A percentile compares a stretch with the other conserved stretches of the same genome.
Conservation (phyloP, 2,797 vertebrate species). For the Leucoraja ocellata region DNA sequence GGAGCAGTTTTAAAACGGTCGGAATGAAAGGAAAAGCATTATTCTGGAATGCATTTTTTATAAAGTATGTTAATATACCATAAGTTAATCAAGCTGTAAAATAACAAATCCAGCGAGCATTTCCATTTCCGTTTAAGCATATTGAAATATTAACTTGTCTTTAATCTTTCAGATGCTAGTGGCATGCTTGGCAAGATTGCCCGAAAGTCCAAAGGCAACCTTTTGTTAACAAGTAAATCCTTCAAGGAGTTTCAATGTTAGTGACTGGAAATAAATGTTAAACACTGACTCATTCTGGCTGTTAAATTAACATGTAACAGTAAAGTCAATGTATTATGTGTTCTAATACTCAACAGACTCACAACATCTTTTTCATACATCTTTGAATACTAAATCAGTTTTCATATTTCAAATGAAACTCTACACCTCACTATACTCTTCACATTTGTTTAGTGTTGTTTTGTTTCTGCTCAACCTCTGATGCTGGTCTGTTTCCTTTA, state of each 20-base stretch:
- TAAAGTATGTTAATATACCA: neutral
- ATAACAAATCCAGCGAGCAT: neutral
- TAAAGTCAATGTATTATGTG: neutral
- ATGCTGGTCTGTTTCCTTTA: conserved; percentile 2
- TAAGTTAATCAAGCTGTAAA: neutral
- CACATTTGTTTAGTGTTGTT: neutral
- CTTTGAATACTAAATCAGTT: conserved; percentile 2
- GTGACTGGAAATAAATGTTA: no score
- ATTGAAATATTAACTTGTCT: neutral
- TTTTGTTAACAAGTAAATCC: neutral
- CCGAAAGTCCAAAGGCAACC: neutral
- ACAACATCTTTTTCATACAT: neutral
- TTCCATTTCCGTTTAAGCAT: neutral
- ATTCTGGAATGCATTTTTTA: neutral
- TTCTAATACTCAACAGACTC: neutral
- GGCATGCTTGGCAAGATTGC: neutral
- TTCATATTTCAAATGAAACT: neutral
- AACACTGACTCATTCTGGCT: no score
- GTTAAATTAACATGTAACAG: neutral
- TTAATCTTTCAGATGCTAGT: neutral
- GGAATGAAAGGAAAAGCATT: neutral
- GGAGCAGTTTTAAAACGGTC: neutral
- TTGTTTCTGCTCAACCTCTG: conserved; percentile 18
- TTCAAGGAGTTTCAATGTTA: neutral
- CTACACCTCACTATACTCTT: neutral